These are phyloP conservation scores for Ptychoptera albimana DNA, from an alignment of 2,888 invertebrate species.

Conservation along the genomic window DNA sequence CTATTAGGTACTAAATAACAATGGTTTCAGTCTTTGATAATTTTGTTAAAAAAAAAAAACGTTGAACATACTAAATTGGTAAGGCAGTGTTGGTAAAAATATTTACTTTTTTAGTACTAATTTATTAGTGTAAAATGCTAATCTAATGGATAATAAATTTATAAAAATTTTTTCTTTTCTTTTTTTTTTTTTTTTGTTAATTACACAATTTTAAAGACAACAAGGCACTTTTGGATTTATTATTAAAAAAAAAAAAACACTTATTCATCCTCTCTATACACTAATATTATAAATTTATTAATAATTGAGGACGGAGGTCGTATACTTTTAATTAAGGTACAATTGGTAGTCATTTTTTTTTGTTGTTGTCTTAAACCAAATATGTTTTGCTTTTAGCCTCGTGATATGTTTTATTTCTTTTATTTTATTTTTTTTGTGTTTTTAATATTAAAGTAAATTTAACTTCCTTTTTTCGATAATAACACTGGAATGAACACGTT, in stretches of 20 bases:
- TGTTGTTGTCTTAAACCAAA: not conserved
- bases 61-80: not conserved
- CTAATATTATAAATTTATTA: constrained; percentile 11
- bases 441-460: too few species aligned
- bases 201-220: too few species aligned
- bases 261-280: too few species aligned
- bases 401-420: not conserved
- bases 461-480: too few species aligned
- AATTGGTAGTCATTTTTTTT: constrained; percentile 14
- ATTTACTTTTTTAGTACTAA: not conserved
- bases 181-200: too few species aligned
- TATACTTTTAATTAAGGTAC: constrained; percentile 17
- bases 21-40: not conserved
- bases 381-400: not conserved
- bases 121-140: not conserved
- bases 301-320: constrained; percentile 15
- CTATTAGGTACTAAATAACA: not conserved
- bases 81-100: not conserved
- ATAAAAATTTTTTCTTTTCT: too few species aligned
- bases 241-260: too few species aligned
- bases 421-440: too few species aligned
- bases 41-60: too few species aligned
- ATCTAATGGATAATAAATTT: too few species aligned
- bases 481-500: constrained; percentile 4
- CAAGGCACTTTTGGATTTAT: too few species aligned